Percentiles rank a stretch among this genome's conserved stretches.
Evolutionary conservation across 2,113 vertebrate species (phyloP).

Genomic region (Paralichthys olivaceus): DNA sequence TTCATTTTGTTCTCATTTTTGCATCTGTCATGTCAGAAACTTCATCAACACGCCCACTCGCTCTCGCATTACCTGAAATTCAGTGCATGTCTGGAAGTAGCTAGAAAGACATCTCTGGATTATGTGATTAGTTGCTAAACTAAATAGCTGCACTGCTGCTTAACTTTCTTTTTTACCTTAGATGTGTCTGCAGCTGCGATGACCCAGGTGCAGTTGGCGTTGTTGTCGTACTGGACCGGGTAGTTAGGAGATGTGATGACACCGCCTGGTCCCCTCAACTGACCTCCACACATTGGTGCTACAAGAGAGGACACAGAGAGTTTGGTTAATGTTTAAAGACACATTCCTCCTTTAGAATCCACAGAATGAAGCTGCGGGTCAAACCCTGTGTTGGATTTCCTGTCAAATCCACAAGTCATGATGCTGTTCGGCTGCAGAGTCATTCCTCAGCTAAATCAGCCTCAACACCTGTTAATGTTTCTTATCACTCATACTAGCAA

Average conservation of each 20-base stretch:
- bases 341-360: neutral
- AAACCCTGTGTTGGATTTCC: neutral
- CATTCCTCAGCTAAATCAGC: neutral
- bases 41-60: too few relatives aligned
- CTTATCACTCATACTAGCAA: neutral
- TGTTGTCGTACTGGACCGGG: constrained; percentile 98
- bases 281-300: constrained; percentile 96
- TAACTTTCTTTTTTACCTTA: constrained; percentile 83
- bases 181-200: constrained; percentile 91
- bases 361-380: neutral
- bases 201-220: constrained; percentile 98
- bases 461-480: neutral
- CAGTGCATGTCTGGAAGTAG: too few relatives aligned
- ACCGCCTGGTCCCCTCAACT: constrained; percentile 90
- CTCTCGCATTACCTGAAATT: neutral
- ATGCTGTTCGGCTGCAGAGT: neutral
- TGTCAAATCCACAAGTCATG: neutral
- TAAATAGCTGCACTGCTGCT: too few relatives aligned
- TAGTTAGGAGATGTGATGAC: constrained; percentile 97
- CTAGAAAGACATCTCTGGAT: neutral
- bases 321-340: neutral
- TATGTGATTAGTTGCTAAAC: neutral
- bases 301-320: constrained; percentile 14
- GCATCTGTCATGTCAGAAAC: too few relatives aligned
- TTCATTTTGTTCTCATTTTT: too few relatives aligned